phyloP scores from a whole-genome alignment of 2,888 invertebrate species.

The Acleris emargana region DNA sequence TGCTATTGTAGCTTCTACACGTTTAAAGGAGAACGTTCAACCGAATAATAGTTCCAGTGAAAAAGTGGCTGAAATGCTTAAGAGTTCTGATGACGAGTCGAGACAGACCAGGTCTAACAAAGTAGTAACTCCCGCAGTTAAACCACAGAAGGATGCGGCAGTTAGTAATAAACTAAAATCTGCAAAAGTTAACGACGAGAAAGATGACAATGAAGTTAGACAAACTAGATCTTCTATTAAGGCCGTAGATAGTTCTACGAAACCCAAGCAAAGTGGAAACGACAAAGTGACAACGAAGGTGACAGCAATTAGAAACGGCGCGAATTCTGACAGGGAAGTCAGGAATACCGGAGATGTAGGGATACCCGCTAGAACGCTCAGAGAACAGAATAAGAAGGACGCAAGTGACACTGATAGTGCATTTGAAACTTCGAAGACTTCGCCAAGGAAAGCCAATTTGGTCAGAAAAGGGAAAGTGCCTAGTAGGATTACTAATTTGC shows the following conservation, averaged over 20 bases:
- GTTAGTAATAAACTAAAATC: not conserved
- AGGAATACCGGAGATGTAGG: not conserved
- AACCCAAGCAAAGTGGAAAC: not conserved
- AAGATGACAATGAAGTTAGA: not conserved
- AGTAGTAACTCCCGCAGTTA: too few species aligned
- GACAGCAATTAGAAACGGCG: not conserved
- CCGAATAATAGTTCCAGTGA: not conserved
- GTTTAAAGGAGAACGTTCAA: not conserved
- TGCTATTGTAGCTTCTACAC: not conserved
- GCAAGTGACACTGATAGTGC: conserved; percentile 4
- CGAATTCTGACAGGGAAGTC: not conserved
- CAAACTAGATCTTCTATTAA: conserved; percentile 12
- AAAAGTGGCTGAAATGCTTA: not conserved
- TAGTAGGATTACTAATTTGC: not conserved
- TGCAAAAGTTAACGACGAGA: not conserved
- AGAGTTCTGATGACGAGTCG: too few species aligned
- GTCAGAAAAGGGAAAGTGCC: not conserved
- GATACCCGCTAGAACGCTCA: not conserved
- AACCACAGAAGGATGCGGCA: not conserved
- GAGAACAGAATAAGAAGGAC: not conserved
- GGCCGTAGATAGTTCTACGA: not conserved
- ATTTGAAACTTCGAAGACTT: conserved; percentile 1
- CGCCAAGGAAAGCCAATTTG: conserved; percentile 1
- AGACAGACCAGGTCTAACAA: not conserved
- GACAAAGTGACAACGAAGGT: too few species aligned